Evolutionary conservation across 2,888 invertebrate species (phyloP).

Genomic region (Drosophila planitibia): DNA sequence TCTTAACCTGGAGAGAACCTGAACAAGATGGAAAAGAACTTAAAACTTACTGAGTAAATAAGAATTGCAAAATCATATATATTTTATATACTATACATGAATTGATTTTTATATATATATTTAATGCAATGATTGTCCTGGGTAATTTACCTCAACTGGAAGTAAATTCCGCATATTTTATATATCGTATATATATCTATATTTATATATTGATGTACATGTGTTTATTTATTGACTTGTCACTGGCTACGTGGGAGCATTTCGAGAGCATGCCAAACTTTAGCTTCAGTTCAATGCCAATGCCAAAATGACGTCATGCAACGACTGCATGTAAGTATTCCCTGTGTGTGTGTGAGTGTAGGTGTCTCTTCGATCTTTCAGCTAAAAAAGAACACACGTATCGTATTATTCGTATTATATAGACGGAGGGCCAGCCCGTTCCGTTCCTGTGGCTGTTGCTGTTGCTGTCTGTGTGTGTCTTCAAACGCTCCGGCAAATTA

Average conservation of each 20-base stretch:
- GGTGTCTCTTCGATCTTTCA: slow-evolving; percentile 62
- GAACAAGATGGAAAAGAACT: neutral
- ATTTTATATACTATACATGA: no score
- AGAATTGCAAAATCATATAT: no score
- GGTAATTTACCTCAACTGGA: neutral
- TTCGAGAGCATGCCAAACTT: slow-evolving; percentile 37
- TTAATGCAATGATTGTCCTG: neutral
- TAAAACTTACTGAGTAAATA: neutral
- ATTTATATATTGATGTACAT: neutral
- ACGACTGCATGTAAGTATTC: slow-evolving; percentile 7
- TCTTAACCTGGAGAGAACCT: no score
- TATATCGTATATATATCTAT: neutral
- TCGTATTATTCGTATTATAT: slow-evolving; percentile 4
- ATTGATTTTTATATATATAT: neutral
- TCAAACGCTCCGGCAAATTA: slow-evolving; percentile 74
- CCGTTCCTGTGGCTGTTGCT: slow-evolving; percentile 36
- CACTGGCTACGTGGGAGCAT: slow-evolving; percentile 47
- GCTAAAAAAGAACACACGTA: slow-evolving; percentile 41
- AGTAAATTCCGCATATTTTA: no score
- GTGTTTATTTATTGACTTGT: slow-evolving; percentile 3
- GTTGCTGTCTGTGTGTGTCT: slow-evolving; percentile 23
- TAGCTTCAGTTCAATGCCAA: slow-evolving; percentile 66
- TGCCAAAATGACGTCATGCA: slow-evolving; percentile 55
- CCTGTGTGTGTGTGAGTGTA: slow-evolving; percentile 39
- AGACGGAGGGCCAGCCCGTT: slow-evolving; percentile 9